Evolutionary conservation across 2,113 vertebrate species (phyloP).

Genomic region (Brachypteracias leptosomus): DNA sequence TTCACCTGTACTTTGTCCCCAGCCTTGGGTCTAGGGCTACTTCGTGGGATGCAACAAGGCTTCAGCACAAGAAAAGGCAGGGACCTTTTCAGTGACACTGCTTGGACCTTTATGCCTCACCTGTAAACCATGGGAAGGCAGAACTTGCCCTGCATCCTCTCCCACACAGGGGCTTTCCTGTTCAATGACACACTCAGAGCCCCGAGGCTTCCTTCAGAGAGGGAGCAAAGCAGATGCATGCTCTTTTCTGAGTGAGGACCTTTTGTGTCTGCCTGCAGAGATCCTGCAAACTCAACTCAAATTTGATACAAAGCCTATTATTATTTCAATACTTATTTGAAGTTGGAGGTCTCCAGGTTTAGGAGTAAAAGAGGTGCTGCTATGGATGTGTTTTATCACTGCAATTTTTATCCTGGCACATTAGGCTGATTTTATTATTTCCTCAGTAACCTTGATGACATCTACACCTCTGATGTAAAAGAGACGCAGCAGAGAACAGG

Average conservation of each 20-base stretch:
- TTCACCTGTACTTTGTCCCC: not conserved
- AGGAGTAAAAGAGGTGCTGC: not conserved
- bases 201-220: not conserved
- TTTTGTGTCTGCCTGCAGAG: not conserved
- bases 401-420: not conserved
- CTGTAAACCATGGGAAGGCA: not conserved
- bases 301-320: not conserved
- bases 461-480: rapidly evolving
- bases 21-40: not conserved
- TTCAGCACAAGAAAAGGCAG: not conserved
- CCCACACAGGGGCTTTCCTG: not conserved
- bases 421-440: not conserved
- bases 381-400: not conserved
- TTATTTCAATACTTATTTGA: not conserved
- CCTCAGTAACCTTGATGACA: not conserved
- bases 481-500: not conserved
- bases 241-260: not conserved
- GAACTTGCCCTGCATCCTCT: not conserved
- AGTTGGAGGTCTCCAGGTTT: not conserved
- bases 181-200: not conserved
- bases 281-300: not conserved
- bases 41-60: not conserved
- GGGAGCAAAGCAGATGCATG: not conserved
- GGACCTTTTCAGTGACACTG: not conserved
- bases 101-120: not conserved